phyloP scores from a whole-genome alignment of 2,888 invertebrate genomes.

The Parochlus steinenii region DNA sequence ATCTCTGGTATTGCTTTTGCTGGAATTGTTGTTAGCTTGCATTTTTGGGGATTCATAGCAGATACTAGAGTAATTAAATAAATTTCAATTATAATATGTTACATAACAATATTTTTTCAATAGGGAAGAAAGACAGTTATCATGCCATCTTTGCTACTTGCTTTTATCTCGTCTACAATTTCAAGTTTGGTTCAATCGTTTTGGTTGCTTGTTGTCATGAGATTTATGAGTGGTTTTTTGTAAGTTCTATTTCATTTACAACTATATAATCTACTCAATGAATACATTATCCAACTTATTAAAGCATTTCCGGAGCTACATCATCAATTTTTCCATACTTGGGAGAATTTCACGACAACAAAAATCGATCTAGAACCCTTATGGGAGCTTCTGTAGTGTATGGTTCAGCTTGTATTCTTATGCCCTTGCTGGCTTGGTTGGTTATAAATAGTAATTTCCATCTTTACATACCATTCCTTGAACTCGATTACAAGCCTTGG shows the following conservation, averaged over 20 bases:
- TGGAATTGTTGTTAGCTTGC: conserved; percentile 35
- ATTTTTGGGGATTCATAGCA: conserved; percentile 38
- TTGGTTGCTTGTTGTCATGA: conserved; percentile 34
- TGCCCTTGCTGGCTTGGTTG: conserved; percentile 5
- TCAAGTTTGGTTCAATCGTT: conserved; percentile 34
- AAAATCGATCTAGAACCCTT: conserved; percentile 30
- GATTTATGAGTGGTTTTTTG: conserved; percentile 37
- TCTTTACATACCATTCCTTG: conserved; percentile 19
- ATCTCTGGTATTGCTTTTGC: conserved; percentile 28
- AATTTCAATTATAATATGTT: too few species aligned
- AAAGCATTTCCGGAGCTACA: conserved; percentile 31
- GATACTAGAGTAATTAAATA: conserved; percentile 32
- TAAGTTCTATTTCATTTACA: too few species aligned
- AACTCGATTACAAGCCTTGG: conserved; percentile 24
- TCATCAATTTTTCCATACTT: conserved; percentile 35
- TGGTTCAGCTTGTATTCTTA: conserved; percentile 20
- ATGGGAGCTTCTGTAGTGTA: conserved; percentile 25
- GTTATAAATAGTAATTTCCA: conserved; percentile 23
- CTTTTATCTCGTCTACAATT: conserved; percentile 32
- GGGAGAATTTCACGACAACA: conserved; percentile 34
- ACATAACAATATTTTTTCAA: too few species aligned
- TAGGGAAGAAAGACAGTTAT: conserved; percentile 35
- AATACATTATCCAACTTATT: conserved; percentile 7
- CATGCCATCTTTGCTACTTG: conserved; percentile 31
- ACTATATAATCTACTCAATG: not conserved